Base-by-base conservation (phyloP, 2,113 vertebrate genomes). In the Zootoca vivipara region DNA sequence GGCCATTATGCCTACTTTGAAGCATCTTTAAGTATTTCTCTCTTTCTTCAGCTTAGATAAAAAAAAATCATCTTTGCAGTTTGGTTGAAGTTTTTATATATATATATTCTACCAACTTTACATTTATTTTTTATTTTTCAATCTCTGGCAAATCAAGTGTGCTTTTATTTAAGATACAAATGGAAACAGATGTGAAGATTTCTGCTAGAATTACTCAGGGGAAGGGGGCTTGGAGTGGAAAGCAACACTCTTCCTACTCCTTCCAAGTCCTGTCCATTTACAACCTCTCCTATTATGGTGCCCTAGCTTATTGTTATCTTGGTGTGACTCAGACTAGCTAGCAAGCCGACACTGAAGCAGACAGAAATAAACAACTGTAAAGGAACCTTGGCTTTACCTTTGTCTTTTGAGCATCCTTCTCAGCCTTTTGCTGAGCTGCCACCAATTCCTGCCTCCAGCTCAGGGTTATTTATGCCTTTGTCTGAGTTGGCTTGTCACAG, bases 181-280 rank as follows among this genome's bases (percentile, higher is more conserved):
- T 91, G 80, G 90, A 93, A 94, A 89, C 93, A 94, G 93, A 93
- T 94, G 92, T 93, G 92, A 93, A 93, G 86, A 92, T 85, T 93
- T 79, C 0, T 85, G 87, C 82, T 33, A 69, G 72, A 87, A 81
- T 92, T 89, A 86, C 89, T 91, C 75, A 74, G 85, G 70, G 78
- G 93, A 28, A 28, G 33, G 84, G 93, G 90, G 89, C 88, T 91
- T 78, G 83, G 87, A 93, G 89, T 82, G 90, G 92, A 92, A 79
- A 73, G 65, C 90, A 83, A 80, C 92, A 92, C 74, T 88, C 89
- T 64, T 84, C 81, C 89, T 85, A 89, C 79, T 85, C 18, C 24
- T 79, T 74, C 77, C 58, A 40, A 7, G 38, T 80, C 69, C 58
- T 82, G 16, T 52, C 72, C 22, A 58, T 58, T 89, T 86, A 82